Evolutionary conservation across 2,888 invertebrate species (phyloP), one percentile per base, ranked within the genome.

Genomic region (Patella depressa): DNA sequence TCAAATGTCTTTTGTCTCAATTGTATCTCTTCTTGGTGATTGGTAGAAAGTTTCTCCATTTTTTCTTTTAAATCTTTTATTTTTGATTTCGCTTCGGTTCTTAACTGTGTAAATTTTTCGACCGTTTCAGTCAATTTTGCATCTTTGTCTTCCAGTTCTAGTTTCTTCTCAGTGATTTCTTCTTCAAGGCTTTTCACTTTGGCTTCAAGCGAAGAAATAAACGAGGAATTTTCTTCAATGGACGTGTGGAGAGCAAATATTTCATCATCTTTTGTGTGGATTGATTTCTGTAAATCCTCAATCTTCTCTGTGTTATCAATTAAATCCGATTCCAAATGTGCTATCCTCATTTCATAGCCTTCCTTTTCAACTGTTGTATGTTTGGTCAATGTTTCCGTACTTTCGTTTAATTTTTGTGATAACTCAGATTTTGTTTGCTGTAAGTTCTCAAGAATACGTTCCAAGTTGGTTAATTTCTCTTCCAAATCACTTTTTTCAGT

Each of bases 31-130:
- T 78, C 77, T 17, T 74, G 54, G 69, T 78, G 74, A 19, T 82
- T 75, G 14, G 72, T 77, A 53, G 72, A 78, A 55, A 80, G 79
- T 74, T 83, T 78, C 15, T 86, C 84, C n/a, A 84, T 45, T 65
- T 77, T 79, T n/a, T 85, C 83, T 69, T 84, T 85, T 53, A 89
- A 79, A 77, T 87, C 86, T 71, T 83, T 83, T 17, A 87, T 81
- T 76, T 85, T 82, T 17, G 78, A 71, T 77, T 86, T 86, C 19
- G 88, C 88, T 72, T 88, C 87, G 34, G 80, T 77, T 55, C 81
- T 77, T 45, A 89, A 77, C 69, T 86, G 83, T 2, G 79, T 81
- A 78, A 85, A 86, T 73, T 86, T 84, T 45, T 86, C 83, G n/a
- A 73, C 57, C 72, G 71, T 79, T 65, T 83, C 75, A 9, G 71